Evolutionary conservation across 1,140 invertebrate genomes (phyloP), one percentile per base, ranked within the genome.

Genomic region (Saccostrea cuccullata): DNA sequence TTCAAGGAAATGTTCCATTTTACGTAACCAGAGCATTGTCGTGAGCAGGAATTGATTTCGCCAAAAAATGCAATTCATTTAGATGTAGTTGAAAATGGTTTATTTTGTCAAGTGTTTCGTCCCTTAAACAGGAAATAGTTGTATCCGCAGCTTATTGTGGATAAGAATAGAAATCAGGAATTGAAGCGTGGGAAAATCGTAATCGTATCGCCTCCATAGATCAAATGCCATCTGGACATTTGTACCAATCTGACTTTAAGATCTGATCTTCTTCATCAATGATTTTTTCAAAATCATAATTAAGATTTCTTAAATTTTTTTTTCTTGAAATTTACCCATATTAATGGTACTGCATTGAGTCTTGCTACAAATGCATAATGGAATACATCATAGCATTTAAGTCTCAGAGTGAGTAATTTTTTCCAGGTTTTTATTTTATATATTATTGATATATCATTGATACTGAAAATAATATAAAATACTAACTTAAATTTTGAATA

Each of bases 371-470:
- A 30, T 36, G 23, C 26, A 15, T 5, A 30, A 77, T 77, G 70
- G 70, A 77, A 30, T 77, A 77, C 70, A 77, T 77, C 70, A 77
- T 77, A 36, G 70, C 70, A 77, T 77, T 77, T 77, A 77, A 77
- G 15, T 77, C 70, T 77, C 70, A 77, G 70, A 77, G 70, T 77
- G 26, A 77, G 70, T 77, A 77, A 13, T 8, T 67, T 30, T 77
- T 26, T 77, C 13, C 30, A 77, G 70, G 70, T 77, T 77, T 30
- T 6, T 30, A 77, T 77, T 77, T 36, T 2, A 15, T 30, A 77
- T 12, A 30, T 77, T 36, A 36, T 77, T 36, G 9, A 30, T 77
- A 15, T 73, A 77, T n/a, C 30, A 36, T 36, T 36, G 30, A 36
- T 36, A 36, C 2, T 36, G 30, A 36, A 36, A 36, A 36, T 36